These are phyloP conservation scores for Pocillopora damicornis DNA, from an alignment of 64 coral and sea anemone genomes.

Conservation along the genomic window DNA sequence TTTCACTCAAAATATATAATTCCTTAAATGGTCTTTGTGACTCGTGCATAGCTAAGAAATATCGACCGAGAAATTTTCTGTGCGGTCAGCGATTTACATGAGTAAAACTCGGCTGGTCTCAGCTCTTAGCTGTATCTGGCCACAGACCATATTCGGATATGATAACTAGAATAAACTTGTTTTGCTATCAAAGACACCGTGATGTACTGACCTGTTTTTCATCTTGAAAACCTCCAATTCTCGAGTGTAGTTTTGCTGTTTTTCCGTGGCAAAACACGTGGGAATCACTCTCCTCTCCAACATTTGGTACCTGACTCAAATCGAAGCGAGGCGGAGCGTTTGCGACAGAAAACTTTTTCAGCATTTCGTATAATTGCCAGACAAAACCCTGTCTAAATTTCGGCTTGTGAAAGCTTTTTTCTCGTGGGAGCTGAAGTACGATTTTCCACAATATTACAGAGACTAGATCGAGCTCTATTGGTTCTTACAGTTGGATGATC, in stretches of 20 bases:
- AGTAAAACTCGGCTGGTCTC: too few relatives aligned
- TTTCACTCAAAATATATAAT: too few relatives aligned
- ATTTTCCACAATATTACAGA: too few relatives aligned
- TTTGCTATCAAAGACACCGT: too few relatives aligned
- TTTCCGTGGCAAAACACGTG: neutral
- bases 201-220: neutral
- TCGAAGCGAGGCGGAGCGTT: neutral
- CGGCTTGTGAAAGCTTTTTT: neutral
- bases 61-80: too few relatives aligned
- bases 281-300: neutral
- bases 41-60: too few relatives aligned
- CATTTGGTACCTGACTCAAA: neutral
- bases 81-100: too few relatives aligned
- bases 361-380: neutral
- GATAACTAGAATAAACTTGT: neutral
- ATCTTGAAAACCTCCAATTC: conserved; percentile 1
- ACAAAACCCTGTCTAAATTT: neutral
- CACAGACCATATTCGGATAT: too few relatives aligned
- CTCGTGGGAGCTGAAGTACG: too few relatives aligned
- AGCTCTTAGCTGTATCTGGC: too few relatives aligned
- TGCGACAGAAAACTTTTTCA: conserved; percentile 10
- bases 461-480: neutral
- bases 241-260: conserved; percentile 26
- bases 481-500: neutral
- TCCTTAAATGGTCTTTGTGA: too few relatives aligned